These are phyloP conservation scores for Propithecus coquereli DNA, from an alignment of 2,113 vertebrate species.

Conservation along the genomic window DNA sequence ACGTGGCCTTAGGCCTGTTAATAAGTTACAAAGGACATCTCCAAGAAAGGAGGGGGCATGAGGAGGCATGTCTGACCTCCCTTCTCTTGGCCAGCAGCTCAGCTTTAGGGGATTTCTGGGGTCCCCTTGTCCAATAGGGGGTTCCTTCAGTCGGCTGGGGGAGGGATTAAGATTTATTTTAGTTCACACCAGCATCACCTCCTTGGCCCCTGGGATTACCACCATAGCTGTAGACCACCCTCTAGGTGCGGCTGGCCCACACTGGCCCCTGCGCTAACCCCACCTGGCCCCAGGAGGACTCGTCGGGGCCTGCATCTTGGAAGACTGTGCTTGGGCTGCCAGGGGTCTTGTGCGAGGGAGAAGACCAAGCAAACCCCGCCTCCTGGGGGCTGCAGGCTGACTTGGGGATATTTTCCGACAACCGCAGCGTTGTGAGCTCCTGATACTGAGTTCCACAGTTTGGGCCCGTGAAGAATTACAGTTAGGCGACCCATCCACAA, in stretches of 20 bases:
- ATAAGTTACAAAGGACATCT: too few relatives aligned
- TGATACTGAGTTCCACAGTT: neutral
- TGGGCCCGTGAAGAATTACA: neutral
- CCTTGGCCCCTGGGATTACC: accelerated
- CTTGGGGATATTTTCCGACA: neutral
- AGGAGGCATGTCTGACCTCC: too few relatives aligned
- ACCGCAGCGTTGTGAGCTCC: neutral
- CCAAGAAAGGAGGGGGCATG: too few relatives aligned
- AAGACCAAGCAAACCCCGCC: neutral
- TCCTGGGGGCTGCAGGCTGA: neutral
- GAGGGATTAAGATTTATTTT: too few relatives aligned
- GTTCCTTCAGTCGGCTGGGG: too few relatives aligned
- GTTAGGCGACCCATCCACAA: neutral
- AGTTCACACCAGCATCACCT: neutral
- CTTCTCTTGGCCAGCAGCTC: too few relatives aligned
- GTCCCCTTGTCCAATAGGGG: too few relatives aligned
- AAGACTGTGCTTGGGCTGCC: accelerated
- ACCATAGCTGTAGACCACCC: accelerated
- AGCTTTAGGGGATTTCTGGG: too few relatives aligned
- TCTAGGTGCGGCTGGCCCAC: neutral
- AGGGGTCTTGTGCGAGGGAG: neutral
- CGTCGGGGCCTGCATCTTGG: accelerated
- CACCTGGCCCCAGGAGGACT: neutral
- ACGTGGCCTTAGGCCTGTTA: too few relatives aligned
- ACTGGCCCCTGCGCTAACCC: accelerated